Conservation (phyloP, 2,797 vertebrate species). For the Dipus sagitta region DNA sequence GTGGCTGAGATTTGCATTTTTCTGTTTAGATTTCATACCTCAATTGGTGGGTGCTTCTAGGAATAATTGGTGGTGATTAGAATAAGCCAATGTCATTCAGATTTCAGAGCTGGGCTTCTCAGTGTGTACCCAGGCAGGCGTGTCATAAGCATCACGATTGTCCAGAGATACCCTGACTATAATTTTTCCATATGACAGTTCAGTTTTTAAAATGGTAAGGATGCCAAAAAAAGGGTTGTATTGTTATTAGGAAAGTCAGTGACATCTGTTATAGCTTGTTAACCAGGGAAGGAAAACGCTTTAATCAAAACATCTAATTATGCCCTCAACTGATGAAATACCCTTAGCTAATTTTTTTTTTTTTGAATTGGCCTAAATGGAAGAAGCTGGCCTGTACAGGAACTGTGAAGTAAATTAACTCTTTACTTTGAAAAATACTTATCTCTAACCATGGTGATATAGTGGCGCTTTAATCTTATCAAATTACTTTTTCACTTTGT, state of each 20-base stretch:
- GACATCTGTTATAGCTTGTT: constrained; percentile 82
- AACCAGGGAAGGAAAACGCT: constrained; percentile 77
- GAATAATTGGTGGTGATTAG: constrained; percentile 78
- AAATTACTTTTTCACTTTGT: constrained; percentile 47
- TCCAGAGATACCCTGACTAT: constrained; percentile 65
- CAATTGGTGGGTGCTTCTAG: constrained; percentile 63
- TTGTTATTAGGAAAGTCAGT: constrained; percentile 79
- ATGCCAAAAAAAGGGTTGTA: constrained; percentile 73
- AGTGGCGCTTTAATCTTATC: constrained; percentile 59
- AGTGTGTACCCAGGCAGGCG: constrained; percentile 52
- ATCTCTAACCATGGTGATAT: not conserved
- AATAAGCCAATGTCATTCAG: constrained; percentile 68
- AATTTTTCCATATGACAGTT: constrained; percentile 78
- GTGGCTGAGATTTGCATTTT: constrained; percentile 70
- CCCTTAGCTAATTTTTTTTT: constrained; percentile 73
- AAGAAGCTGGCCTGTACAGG: constrained; percentile 52
- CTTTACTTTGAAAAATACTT: constrained; percentile 55
- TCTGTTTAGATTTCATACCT: constrained; percentile 70
- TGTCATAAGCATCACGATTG: constrained; percentile 73
- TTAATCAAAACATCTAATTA: constrained; percentile 83
- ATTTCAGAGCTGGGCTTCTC: constrained; percentile 75
- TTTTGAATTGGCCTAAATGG: constrained; percentile 72
- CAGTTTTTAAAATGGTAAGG: constrained; percentile 79
- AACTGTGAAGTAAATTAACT: constrained; percentile 53
- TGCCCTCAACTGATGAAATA: constrained; percentile 69